These are phyloP conservation scores for Drosophila baimaii DNA, from an alignment of 1,140 invertebrate species.

Conservation along the genomic window DNA sequence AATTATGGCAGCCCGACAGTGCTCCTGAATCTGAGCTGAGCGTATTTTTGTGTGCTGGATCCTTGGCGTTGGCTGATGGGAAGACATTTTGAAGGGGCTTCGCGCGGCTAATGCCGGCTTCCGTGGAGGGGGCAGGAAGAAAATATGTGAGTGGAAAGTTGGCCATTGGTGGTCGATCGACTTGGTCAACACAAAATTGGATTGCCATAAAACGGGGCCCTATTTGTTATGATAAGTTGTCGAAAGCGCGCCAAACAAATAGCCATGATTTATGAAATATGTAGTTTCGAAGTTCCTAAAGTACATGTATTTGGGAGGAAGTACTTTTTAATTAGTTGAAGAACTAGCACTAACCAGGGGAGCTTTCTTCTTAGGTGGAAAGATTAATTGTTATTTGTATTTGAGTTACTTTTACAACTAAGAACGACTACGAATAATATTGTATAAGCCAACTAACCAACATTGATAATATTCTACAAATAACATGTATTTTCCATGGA, in stretches of 20 bases:
- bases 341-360: neutral
- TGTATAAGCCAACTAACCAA: too few relatives aligned
- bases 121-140: too few relatives aligned
- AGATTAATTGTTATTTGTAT: neutral
- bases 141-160: conserved; percentile 18
- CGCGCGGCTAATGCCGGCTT: neutral
- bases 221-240: conserved; percentile 27
- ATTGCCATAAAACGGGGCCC: conserved; percentile 28
- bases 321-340: conserved; percentile 19
- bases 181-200: conserved; percentile 22
- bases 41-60: conserved; percentile 9
- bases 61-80: neutral
- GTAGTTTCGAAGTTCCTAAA: neutral
- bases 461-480: too few relatives aligned
- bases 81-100: conserved; percentile 28
- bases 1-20: conserved; percentile 28
- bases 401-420: too few relatives aligned
- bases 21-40: conserved; percentile 9
- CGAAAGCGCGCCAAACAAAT: neutral
- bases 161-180: conserved; percentile 29
- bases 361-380: too few relatives aligned
- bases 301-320: neutral
- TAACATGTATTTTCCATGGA: too few relatives aligned
- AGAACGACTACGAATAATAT: too few relatives aligned
- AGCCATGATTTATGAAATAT: conserved; percentile 6